Conservation (phyloP, 2,113 vertebrate species). For the Rhinolophus ferrumequinum region DNA sequence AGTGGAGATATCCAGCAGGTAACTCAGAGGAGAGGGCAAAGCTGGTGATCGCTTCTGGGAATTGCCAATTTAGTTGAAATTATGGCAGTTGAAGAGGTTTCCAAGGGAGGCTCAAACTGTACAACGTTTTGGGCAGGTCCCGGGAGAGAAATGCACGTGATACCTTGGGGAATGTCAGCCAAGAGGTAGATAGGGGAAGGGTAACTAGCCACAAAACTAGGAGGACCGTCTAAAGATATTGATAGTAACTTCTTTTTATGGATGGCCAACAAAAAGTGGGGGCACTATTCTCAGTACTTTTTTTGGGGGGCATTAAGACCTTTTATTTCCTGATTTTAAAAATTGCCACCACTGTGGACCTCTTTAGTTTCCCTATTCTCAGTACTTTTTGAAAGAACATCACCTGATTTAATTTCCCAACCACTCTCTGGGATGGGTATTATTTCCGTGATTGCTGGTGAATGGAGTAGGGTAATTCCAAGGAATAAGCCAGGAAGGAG, state of each 20-base stretch:
- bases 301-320: too few species aligned
- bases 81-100: neutral
- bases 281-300: too few species aligned
- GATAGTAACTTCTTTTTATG: neutral
- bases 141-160: neutral
- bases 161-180: neutral
- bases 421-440: neutral
- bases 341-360: too few species aligned
- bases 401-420: slow-evolving; percentile 14
- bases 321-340: too few species aligned
- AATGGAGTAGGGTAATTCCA: neutral
- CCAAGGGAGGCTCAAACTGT: neutral
- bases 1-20: neutral
- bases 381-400: neutral
- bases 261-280: neutral
- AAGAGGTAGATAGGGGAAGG: neutral
- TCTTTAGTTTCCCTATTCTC: neutral
- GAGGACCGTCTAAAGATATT: neutral
- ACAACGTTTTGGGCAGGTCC: neutral
- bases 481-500: neutral
- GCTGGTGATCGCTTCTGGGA: neutral
- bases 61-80: neutral
- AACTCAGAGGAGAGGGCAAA: neutral
- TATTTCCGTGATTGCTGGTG: neutral
- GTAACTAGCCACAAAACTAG: neutral